Evolutionary conservation across 2,113 vertebrate species (phyloP), one percentile per base, ranked within the genome.

Genomic region (Corvus hawaiiensis): DNA sequence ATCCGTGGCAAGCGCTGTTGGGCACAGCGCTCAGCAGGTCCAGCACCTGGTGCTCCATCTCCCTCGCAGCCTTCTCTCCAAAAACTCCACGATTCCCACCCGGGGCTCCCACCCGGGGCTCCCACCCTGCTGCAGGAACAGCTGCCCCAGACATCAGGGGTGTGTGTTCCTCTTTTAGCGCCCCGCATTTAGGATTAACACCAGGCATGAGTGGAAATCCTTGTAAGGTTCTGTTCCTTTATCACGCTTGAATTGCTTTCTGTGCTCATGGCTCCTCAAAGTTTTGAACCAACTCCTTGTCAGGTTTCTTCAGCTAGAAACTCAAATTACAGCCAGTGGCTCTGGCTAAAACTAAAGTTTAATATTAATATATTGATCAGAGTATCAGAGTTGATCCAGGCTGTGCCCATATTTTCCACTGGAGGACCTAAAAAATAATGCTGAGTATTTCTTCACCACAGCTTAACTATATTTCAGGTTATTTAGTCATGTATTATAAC

Each of bases 91-190:
- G 0, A 0, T 71, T 82, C 39, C 39, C 52, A 67, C 8, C 13
- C 0, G 0, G 1, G 1, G 32, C 27, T 82, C 39, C 39, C 52
- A 67, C 7, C 13, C 0, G 0, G 1, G 1, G 32, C 27, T 39
- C 74, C 67, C 49, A 39, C 6, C 16, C 49, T 7, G 7, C 56
- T 17, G 33, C 55, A 75, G 74, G 76, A 81, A 13, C 37, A 68
- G 51, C 67, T 69, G 84, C 13, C 13, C 11, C 10, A 8, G 61
- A 19, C 46, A 26, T 4, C 32, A 15, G 33, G 68, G 30, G 32
- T 1, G 0, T 0, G 3, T 41, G 52, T 13, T 72, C 35, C 75
- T 44, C 89, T 33, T 39, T 11, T 24, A 17, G 26, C 41, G 3
- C 27, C 59, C 56, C 5, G 5, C n/a, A 16, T 58, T 90, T 10